Evolutionary conservation across 2,888 invertebrate species (phyloP).

Genomic region (Limnephilus auricula): DNA sequence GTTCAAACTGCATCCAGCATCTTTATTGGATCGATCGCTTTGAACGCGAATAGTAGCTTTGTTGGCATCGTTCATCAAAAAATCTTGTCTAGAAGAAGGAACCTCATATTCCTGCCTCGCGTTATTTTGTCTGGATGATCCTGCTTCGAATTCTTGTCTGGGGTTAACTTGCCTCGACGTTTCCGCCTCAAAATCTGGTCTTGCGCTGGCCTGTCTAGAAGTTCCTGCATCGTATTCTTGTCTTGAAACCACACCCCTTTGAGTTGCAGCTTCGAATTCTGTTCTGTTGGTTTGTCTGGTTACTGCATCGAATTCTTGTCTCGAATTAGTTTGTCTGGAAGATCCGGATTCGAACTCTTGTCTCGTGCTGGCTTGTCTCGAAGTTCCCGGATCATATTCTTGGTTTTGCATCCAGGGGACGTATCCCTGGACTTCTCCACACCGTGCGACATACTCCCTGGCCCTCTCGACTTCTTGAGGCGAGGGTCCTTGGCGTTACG

Average conservation of each 20-base stretch:
- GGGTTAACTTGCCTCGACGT: not conserved
- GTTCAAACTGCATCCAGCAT: not conserved
- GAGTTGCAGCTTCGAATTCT: slow-evolving; percentile 18
- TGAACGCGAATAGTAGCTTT: not conserved
- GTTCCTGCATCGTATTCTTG: slow-evolving; percentile 20
- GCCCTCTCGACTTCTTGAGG: slow-evolving; percentile 57
- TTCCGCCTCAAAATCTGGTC: not conserved
- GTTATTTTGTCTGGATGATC: not conserved
- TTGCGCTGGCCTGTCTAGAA: slow-evolving; percentile 11
- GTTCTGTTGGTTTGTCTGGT: slow-evolving; percentile 8
- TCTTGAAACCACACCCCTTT: not conserved
- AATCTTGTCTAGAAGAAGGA: slow-evolving; percentile 10
- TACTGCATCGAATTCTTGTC: slow-evolving; percentile 26
- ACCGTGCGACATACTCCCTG: slow-evolving; percentile 53
- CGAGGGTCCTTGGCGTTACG: slow-evolving; percentile 59
- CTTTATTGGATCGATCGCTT: not conserved
- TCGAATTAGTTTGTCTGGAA: not conserved
- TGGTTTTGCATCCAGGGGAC: slow-evolving; percentile 51
- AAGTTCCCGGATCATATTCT: slow-evolving; percentile 19
- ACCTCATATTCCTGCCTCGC: slow-evolving; percentile 6
- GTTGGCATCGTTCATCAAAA: not conserved
- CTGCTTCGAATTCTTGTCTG: slow-evolving; percentile 28
- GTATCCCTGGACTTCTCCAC: slow-evolving; percentile 54
- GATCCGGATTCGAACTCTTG: slow-evolving; percentile 34
- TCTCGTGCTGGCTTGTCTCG: slow-evolving; percentile 21